Evolutionary conservation across 2,797 vertebrate genomes (phyloP).

Genomic region (Manis crassicaudata): DNA sequence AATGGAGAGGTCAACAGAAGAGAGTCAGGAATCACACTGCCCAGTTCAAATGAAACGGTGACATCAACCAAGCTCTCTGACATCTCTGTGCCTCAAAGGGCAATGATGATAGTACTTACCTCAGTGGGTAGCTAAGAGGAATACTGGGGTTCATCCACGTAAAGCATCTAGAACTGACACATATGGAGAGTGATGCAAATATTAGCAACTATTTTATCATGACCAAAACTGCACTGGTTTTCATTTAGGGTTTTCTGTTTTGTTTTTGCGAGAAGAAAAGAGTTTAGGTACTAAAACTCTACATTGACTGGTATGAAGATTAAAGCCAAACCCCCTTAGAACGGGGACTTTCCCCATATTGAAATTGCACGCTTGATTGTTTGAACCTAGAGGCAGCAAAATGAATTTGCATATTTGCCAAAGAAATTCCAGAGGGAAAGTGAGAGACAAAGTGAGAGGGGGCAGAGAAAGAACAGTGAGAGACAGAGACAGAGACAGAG

Average conservation of each 20-base stretch:
- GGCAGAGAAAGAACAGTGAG: conserved; percentile 65
- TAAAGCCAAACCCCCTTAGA: conserved; percentile 21
- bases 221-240: background rate
- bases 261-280: background rate
- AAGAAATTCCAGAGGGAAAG: conserved; percentile 65
- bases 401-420: conserved; percentile 57
- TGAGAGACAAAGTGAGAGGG: conserved; percentile 37
- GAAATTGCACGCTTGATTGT: conserved; percentile 33
- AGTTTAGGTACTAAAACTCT: background rate
- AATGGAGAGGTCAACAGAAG: background rate
- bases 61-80: background rate
- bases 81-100: background rate
- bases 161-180: background rate
- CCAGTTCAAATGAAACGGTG: background rate
- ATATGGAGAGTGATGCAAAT: background rate
- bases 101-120: background rate
- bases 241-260: background rate
- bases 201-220: background rate
- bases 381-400: conserved; percentile 30
- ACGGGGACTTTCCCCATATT: background rate
- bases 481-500: background rate
- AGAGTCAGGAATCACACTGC: background rate
- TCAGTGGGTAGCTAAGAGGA: background rate
- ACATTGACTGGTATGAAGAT: background rate
- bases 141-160: accelerated